Evolutionary conservation across 1,140 invertebrate species (phyloP), one percentile per base, ranked within the genome.

Genomic region (Brachionus manjavacas): DNA sequence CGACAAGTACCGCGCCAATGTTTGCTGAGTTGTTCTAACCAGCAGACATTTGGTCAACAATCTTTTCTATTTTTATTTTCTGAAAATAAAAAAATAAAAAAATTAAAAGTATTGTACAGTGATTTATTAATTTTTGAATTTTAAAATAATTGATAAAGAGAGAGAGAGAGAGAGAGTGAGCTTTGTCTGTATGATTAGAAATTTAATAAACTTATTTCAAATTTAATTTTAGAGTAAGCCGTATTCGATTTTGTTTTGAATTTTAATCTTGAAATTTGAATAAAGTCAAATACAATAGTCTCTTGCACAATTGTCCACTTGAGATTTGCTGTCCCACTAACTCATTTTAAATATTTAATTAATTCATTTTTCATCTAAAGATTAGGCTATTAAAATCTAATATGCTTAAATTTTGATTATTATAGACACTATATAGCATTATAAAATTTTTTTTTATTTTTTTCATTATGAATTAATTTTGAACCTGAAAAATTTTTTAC

Each of bases 191-290:
- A 60, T 60, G 52, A 60, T 60, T 60, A 20, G 52, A 60, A 60
- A 60, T 60, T 60, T 60, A 60, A 60, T 60, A 60, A 60, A 60
- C 52, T 60, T 60, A 20, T 46, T 46, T 46, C 43, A 46, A 46
- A 14, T 14, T 60, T 20, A 46, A 14, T 14, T 60, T 20, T 20
- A 20, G n/a, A 60, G 16, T 20, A 60, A 60, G 52, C 11, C 52
- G 52, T 60, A 25, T 60, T 23, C 25, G 1, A 23, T 60, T 20
- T 20, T n/a, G 8, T 60, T 16, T 16, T 60, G 52, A 60, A 60
- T 60, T 60, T 60, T 60, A 60, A 60, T 60, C 52, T 60, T 60
- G 52, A 20, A 60, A 60, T 60, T 60, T 60, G 52, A 60, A 60
- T 60, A 60, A 60, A 60, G 52, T 60, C 52, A 60, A 60, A 60